A percentile compares a stretch with the other conserved stretches of the same genome.
These are phyloP conservation scores for Cheilosia variabilis DNA, from an alignment of 2,888 invertebrate genomes.

Conservation along the genomic window DNA sequence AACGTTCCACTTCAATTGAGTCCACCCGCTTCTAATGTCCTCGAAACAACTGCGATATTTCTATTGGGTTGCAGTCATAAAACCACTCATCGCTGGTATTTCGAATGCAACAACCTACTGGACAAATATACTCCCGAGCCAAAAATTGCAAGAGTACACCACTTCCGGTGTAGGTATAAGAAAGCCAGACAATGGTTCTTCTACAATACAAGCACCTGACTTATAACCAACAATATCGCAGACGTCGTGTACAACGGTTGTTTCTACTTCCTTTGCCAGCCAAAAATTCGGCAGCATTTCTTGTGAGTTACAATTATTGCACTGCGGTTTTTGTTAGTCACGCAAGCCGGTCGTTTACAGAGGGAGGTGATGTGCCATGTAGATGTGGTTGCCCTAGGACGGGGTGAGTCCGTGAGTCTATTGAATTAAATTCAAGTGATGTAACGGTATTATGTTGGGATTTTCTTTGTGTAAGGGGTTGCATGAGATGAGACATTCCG, in stretches of 20 bases:
- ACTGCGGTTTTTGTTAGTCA: conserved; percentile 42
- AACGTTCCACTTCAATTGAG: neutral
- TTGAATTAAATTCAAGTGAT: conserved; percentile 11
- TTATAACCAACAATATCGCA: conserved; percentile 34
- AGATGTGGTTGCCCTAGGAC: neutral
- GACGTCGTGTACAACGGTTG: conserved; percentile 32
- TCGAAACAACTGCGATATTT: conserved; percentile 7
- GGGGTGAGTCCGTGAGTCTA: neutral
- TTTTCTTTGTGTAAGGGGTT: neutral
- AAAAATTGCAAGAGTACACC: conserved; percentile 31
- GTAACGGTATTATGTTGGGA: neutral
- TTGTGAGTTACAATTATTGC: conserved; percentile 56
- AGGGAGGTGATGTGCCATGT: neutral
- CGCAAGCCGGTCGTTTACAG: conserved; percentile 13
- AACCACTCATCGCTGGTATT: neutral
- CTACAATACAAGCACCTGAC: conserved; percentile 27
- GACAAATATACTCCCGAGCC: conserved; percentile 48
- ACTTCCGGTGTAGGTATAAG: conserved; percentile 19
- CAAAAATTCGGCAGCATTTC: conserved; percentile 33
- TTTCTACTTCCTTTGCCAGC: conserved; percentile 10
- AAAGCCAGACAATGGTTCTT: conserved; percentile 19
- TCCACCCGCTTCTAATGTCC: conserved; percentile 13
- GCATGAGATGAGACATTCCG: neutral
- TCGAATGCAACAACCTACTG: conserved; percentile 39
- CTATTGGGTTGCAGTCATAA: neutral